A percentile compares a stretch with the other conserved stretches of the same genome.
Evolutionary conservation across 2,797 vertebrate genomes (phyloP).

Genomic region (Caiman crocodilus): DNA sequence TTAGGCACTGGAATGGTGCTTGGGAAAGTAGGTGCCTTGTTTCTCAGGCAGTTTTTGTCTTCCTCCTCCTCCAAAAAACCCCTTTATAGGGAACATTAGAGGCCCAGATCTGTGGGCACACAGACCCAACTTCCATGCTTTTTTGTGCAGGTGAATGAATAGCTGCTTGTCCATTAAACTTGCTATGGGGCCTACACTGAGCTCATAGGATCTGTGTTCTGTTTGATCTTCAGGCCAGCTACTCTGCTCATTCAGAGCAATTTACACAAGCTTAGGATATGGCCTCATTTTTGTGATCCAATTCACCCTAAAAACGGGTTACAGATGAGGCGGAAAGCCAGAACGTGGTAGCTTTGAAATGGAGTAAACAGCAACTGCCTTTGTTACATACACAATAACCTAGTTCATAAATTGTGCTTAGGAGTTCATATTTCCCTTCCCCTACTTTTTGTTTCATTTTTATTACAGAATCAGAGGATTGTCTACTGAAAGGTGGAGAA

Average conservation of each 20-base stretch:
- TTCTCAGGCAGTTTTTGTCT: background rate
- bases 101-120: background rate
- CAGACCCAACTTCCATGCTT: background rate
- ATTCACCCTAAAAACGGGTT: background rate
- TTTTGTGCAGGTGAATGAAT: background rate
- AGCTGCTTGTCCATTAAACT: accelerated
- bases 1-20: too few relatives aligned
- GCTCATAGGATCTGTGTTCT: accelerated
- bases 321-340: accelerated
- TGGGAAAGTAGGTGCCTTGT: too few relatives aligned
- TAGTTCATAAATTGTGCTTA: background rate
- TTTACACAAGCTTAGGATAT: too few relatives aligned
- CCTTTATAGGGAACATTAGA: background rate
- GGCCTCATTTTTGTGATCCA: background rate
- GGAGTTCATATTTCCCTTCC: background rate
- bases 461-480: background rate
- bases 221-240: background rate
- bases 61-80: constrained; percentile 37
- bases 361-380: background rate
- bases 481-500: background rate
- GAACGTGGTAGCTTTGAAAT: background rate
- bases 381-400: accelerated
- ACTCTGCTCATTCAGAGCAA: background rate
- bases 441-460: background rate
- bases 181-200: background rate